Conservation (phyloP, 1,140 invertebrate genomes). For the Drosophila murphyi region DNA sequence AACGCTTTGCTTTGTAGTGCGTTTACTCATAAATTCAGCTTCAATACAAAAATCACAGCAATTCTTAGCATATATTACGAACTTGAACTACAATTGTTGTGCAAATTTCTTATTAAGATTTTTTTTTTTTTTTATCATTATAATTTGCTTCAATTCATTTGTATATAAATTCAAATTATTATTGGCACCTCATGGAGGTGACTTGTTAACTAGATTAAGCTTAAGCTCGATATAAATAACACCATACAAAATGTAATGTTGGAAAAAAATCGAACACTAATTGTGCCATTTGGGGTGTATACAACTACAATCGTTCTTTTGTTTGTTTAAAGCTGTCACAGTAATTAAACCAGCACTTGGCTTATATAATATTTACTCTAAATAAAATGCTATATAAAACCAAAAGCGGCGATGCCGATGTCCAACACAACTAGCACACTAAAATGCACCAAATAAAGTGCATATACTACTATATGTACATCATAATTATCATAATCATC, state of each 20-base stretch:
- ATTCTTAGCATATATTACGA: conserved; percentile 55
- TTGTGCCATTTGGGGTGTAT: conserved; percentile 35
- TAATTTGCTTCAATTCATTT: conserved; percentile 60
- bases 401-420: conserved; percentile 48
- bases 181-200: conserved; percentile 56
- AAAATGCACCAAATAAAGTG: conserved; percentile 17
- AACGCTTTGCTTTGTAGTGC: conserved; percentile 36
- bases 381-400: conserved; percentile 60
- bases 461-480: conserved; percentile 24
- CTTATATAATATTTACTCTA: conserved; percentile 56
- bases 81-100: conserved; percentile 49
- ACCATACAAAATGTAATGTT: conserved; percentile 42
- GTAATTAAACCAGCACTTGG: conserved; percentile 59
- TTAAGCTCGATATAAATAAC: conserved; percentile 61
- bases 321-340: conserved; percentile 65
- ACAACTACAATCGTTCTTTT: conserved; percentile 40
- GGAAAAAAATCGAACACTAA: conserved; percentile 23
- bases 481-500: conserved; percentile 18
- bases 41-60: conserved; percentile 68
- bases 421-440: conserved; percentile 51
- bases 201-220: conserved; percentile 39
- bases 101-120: conserved; percentile 50
- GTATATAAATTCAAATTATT: conserved; percentile 57
- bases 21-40: conserved; percentile 53
- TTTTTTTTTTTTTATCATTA: conserved; percentile 6